Evolutionary conservation across 2,888 invertebrate species (phyloP).

Genomic region (Drosophila anomelani): DNA sequence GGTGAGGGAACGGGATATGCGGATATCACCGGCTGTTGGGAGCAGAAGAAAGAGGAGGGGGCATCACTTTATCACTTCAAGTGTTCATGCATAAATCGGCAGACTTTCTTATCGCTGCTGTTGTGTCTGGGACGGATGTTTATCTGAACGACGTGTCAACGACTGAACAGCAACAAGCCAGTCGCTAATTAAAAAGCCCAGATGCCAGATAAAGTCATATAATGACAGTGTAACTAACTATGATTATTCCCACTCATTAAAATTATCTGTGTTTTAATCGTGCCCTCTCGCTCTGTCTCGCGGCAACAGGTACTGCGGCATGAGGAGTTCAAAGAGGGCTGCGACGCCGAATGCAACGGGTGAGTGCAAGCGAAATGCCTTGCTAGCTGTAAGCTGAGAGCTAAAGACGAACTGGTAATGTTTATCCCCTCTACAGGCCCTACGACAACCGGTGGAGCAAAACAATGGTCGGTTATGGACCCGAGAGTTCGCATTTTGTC

Average conservation of each 20-base stretch:
- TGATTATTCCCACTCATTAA: conserved; percentile 1
- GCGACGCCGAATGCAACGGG: conserved; percentile 99
- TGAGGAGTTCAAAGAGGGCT: conserved; percentile 98
- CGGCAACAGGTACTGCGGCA: conserved; percentile 92
- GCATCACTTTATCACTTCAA: not conserved
- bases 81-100: conserved; percentile 20
- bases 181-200: conserved; percentile 43
- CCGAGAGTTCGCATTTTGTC: conserved; percentile 97
- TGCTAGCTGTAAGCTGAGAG: not conserved
- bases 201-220: conserved; percentile 37
- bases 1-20: conserved; percentile 86
- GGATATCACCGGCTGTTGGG: not conserved
- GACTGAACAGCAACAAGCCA: not conserved
- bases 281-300: conserved; percentile 6
- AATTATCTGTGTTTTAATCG: not conserved
- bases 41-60: not conserved
- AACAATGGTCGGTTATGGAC: conserved; percentile 99
- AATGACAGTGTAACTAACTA: conserved; percentile 38
- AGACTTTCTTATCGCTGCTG: conserved; percentile 24
- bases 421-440: conserved; percentile 87
- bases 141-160: conserved; percentile 35
- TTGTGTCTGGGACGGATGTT: conserved; percentile 27
- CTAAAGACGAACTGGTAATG: not conserved
- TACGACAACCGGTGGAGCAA: conserved; percentile 99
- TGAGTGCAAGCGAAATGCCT: conserved; percentile 83